Base-by-base conservation (phyloP, 2,888 invertebrate species). In the Petrophora chlorosata region DNA sequence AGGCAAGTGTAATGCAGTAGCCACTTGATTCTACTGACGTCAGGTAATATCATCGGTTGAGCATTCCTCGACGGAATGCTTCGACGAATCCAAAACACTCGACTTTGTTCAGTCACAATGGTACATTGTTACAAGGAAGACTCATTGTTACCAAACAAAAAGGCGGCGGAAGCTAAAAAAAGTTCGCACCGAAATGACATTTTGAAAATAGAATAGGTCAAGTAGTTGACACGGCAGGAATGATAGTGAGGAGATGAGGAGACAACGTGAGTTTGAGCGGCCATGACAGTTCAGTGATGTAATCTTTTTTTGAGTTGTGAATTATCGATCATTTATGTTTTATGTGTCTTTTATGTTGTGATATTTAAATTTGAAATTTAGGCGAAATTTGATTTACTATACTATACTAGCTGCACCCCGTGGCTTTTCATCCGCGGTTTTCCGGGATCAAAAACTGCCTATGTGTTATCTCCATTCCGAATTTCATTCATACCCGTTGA, bases 201-300 rank as follows among this genome's bases (percentile, higher is more conserved):
- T 49, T 50, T 44, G 43, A 44, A 50, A 50, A 50, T 50, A 50
- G 49, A 50, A 43, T 50, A 50, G 49, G 49, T 50, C 39, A 50
- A 39, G 7, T 28, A 42, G 42, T 42, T 50, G 49, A 49, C 43
- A 29, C 38, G 28, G 12, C 39, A 34, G 16, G 38, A 33, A 22
- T 12, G 32, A 29, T 26, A 22, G 36, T 19, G 4, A 19, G 25
- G n/a, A n/a, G n/a, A n/a, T n/a, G 29, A 23, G n/a, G 28, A 16
- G 42, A 49, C 22, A 33, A 49, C 33, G 29, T 42, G 48, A 38
- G 25, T 25, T 10, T 33, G n/a, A 33, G 17, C 36, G 41, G 36
- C 41, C 41, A 19, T 41, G 41, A 32, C 7, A 26, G 36, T 42
- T 48, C 42, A 48, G 19, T 35, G 48, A 42, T 48, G 25, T 17